Base-by-base conservation (phyloP, 2,888 invertebrate genomes). In the Caenorhabditis sp. region DNA sequence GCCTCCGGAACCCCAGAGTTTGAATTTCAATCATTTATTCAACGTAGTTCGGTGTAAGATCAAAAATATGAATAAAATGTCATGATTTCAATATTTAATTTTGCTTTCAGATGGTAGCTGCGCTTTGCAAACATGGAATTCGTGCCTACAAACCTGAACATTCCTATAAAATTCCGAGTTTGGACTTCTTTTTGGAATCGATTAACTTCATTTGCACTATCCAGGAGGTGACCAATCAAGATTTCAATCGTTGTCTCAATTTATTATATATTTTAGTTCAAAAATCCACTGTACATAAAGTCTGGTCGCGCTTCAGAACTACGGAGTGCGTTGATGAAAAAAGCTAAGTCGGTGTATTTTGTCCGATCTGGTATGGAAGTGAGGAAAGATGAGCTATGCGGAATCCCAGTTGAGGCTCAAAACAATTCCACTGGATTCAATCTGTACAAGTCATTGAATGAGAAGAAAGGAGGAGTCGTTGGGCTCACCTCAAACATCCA, bases 391-490 rank as follows among this genome's bases (percentile, higher is more conserved):
- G 31, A 10, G 16, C 12, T 72, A 1, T 35, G 59, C 8, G 72
- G 72, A 3, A 72, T 72, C 14, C 72, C 72, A 6, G 49, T 72
- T 44, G 72, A 72, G 5, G 26, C 59, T 10, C 19, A 59, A 12
- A 59, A 59, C 19, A 59, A 19, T 16, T 22, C 47, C 1, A 10
- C 12, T 2, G 72, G 72, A 26, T 47, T 1, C 5, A 8, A 8
- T 0, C 22, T 72, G 1, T 47, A 19, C 31, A 59, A 72, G 12
- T 12, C 44, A 0, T 72, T 59, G 72, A 1, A 1, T 1, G 19
- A 31, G 22, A 31, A 31, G 5, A 22, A 24, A 22, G 72, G 72
- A 8, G 72, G 72, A 41, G 1, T 1, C 8, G 47, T 49, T 7
- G 16, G 28, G 0, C 26, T 72, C 0, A 59, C 47, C 19, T 12